Percentiles rank a stretch among this genome's conserved stretches.
phyloP scores from a whole-genome alignment of 2,888 invertebrate species.

The Oscheius sp. region DNA sequence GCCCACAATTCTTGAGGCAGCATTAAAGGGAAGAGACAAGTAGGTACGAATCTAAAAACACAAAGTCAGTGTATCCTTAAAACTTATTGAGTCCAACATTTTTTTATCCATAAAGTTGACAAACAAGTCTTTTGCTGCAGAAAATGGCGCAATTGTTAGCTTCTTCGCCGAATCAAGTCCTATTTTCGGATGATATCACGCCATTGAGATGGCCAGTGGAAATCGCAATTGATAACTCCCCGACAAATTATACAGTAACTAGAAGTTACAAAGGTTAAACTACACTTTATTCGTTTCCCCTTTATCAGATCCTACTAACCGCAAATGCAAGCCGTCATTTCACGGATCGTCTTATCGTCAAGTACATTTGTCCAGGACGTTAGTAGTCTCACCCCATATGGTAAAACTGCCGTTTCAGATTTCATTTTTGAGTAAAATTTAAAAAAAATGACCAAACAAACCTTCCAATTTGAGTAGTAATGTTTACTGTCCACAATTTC shows the following conservation, averaged over 20 bases:
- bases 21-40: slow-evolving; percentile 65
- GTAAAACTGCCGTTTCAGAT: neutral
- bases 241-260: no score
- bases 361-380: neutral
- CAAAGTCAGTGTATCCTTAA: neutral
- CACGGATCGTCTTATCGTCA: neutral
- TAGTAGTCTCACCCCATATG: neutral
- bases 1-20: slow-evolving; percentile 48
- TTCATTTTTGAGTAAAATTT: neutral
- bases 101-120: no score
- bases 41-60: slow-evolving; percentile 65
- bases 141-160: no score
- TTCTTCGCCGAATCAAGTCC: no score
- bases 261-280: no score
- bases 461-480: slow-evolving; percentile 69
- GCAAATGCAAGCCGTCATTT: neutral
- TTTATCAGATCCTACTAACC: no score
- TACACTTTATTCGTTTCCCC: no score
- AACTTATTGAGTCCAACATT: no score
- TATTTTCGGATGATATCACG: no score
- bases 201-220: no score
- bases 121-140: no score
- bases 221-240: no score
- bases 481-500: slow-evolving; percentile 62
- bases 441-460: slow-evolving; percentile 26